Conservation (phyloP, 2,888 invertebrate genomes). For the Oscheius sp. region DNA sequence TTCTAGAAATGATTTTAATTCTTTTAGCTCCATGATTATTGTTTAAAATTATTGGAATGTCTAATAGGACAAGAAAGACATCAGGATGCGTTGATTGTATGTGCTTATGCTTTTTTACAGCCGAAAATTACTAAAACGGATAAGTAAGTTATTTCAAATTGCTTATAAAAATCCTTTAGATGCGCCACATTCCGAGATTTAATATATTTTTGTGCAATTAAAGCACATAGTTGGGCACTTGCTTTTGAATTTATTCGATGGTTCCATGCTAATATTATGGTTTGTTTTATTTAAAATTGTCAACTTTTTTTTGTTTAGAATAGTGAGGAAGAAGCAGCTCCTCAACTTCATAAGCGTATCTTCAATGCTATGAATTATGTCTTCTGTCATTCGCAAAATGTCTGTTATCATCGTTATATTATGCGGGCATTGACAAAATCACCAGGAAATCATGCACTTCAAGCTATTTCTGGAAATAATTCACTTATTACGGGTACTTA, state of each 20-base stretch:
- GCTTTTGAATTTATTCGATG: conserved; percentile 71
- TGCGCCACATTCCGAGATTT: conserved; percentile 62
- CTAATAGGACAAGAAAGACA: conserved; percentile 47
- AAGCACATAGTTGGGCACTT: conserved; percentile 62
- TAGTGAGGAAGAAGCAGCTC: conserved; percentile 36
- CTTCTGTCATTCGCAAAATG: conserved; percentile 68
- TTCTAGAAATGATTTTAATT: background rate
- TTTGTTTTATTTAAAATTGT: conserved; percentile 20
- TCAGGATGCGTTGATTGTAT: conserved; percentile 64
- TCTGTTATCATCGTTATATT: conserved; percentile 69
- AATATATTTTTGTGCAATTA: conserved; percentile 64
- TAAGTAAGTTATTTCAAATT: conserved; percentile 41
- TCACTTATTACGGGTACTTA: conserved; percentile 71
- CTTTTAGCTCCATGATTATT: conserved; percentile 66
- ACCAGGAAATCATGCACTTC: conserved; percentile 65
- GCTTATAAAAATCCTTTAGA: conserved; percentile 44
- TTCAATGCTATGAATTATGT: conserved; percentile 71
- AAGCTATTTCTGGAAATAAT: conserved; percentile 71
- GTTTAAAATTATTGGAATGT: conserved; percentile 65
- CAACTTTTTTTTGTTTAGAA: background rate
- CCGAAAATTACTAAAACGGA: conserved; percentile 56
- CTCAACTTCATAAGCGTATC: conserved; percentile 49
- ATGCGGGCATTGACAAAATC: conserved; percentile 65
- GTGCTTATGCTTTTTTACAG: conserved; percentile 69
- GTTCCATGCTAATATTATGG: conserved; percentile 45